Base-by-base conservation (phyloP, 2,113 vertebrate genomes). In the Antidorcas marsupialis region DNA sequence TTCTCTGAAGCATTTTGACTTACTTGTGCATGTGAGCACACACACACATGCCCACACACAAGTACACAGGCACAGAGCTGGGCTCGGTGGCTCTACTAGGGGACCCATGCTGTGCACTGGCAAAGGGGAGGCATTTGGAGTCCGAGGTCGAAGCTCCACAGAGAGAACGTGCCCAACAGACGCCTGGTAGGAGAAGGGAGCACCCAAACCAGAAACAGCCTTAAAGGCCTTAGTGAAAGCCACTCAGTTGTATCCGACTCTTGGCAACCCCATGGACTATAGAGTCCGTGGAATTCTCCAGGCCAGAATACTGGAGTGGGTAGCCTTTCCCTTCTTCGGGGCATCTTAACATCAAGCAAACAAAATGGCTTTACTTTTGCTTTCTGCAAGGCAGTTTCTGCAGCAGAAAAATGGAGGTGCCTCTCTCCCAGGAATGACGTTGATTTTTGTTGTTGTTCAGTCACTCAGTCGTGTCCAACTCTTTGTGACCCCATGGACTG, bases 141-240 rank as follows among this genome's bases (percentile, higher is more conserved):
- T 21, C 52, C 11, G n/a, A 33, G 23, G 55, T 7, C 2, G 8
- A 45, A 7, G 36, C 36, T 16, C 16, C 25, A 3, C 17, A 36
- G 83, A 55, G 39, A 87, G 74, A 19, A 79, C 0, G 0, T 16
- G 67, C 21, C 39, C 23, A 3, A 23, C 0, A 0, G 82, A 71
- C 3, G 12, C 30, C 23, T 39, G 16, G 43, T 11, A 50, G 47
- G 45, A 52, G 57, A 15, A 39, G 25, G 64, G 7, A 4, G 1
- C 19, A 21, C 25, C 45, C 17, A 30, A 15, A 14, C 43, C n/a
- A 67, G 59, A 59, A 87, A 43, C 33, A 33, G 19, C 83, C 27
- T 9, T 27, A 39, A 53, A 79, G 59, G 9, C 39, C 52, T 25
- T 71, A 71, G 67, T 36, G 67, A 71, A 23, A 71, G 67, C n/a